Evolutionary conservation across 2,113 vertebrate genomes (phyloP).

Genomic region (Willisornis vidua): DNA sequence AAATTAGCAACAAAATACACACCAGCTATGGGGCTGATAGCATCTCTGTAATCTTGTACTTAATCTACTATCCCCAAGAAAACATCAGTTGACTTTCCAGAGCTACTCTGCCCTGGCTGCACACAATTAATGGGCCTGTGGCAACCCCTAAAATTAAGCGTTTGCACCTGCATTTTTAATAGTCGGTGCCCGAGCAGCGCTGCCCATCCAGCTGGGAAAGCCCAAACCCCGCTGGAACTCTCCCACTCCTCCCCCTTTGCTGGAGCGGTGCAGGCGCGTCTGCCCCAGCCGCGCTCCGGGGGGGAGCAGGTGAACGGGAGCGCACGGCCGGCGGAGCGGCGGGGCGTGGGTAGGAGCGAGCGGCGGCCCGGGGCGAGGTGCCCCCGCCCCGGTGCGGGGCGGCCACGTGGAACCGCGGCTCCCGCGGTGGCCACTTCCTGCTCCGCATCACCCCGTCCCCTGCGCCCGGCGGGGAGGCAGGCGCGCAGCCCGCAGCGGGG

Average conservation of each 20-base stretch:
- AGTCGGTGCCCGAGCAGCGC: neutral
- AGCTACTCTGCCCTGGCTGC: neutral
- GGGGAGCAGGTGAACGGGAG: neutral
- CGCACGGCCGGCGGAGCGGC: neutral
- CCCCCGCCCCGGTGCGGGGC: conserved; percentile 37
- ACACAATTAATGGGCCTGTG: neutral
- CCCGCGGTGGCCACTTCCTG: conserved; percentile 68
- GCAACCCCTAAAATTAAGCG: fast-evolving
- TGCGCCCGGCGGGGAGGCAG: neutral
- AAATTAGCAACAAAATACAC: neutral
- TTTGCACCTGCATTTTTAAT: neutral
- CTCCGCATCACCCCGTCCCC: neutral
- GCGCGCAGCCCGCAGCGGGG: neutral
- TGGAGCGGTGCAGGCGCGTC: neutral
- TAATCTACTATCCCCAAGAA: neutral
- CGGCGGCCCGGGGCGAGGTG: conserved; percentile 22
- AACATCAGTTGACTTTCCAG: neutral
- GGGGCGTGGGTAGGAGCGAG: neutral
- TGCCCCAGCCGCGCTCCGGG: neutral
- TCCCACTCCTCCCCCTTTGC: fast-evolving
- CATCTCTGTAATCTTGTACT: neutral
- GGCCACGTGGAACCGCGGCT: conserved; percentile 72
- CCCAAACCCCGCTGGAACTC: fast-evolving
- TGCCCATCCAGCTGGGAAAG: neutral
- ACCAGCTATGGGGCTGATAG: neutral